Evolutionary conservation across 1,140 invertebrate genomes (phyloP).

Genomic region (Pseudomyrmex pallidus): DNA sequence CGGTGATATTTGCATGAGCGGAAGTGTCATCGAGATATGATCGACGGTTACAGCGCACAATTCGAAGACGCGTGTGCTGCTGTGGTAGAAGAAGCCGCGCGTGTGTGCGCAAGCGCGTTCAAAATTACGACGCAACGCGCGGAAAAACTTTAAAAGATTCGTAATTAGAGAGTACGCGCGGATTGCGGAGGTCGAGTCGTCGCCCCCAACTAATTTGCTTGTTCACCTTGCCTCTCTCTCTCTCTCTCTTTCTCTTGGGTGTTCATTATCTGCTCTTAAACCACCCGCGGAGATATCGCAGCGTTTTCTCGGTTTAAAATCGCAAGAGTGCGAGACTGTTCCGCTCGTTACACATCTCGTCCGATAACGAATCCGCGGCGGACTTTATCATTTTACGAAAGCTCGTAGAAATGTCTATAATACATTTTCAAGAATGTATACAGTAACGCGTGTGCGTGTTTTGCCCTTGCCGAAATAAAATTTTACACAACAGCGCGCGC

Average conservation of each 20-base stretch:
- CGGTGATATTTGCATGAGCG: conserved; percentile 24
- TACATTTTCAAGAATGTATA: not conserved
- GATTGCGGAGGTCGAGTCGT: not conserved
- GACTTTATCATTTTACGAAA: conserved; percentile 7
- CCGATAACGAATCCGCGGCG: conserved; percentile 38
- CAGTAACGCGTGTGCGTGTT: not conserved
- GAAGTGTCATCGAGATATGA: conserved; percentile 45
- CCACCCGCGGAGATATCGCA: not conserved
- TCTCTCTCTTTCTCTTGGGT: no score
- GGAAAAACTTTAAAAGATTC: not conserved
- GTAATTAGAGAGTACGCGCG: not conserved
- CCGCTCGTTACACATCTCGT: conserved; percentile 22
- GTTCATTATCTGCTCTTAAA: conserved; percentile 24
- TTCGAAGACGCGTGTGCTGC: not conserved
- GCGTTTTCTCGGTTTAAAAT: not conserved
- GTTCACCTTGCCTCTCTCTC: not conserved
- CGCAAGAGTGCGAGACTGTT: conserved; percentile 53
- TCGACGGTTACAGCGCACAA: conserved; percentile 5
- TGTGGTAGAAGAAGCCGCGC: not conserved
- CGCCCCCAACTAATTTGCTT: not conserved
- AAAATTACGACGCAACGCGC: not conserved
- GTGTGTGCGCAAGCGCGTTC: not conserved
- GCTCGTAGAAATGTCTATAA: not conserved
- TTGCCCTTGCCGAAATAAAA: not conserved
- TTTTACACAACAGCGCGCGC: not conserved